These are phyloP conservation scores for Mohoua ochrocephala DNA, from an alignment of 2,113 vertebrate genomes.

Conservation along the genomic window DNA sequence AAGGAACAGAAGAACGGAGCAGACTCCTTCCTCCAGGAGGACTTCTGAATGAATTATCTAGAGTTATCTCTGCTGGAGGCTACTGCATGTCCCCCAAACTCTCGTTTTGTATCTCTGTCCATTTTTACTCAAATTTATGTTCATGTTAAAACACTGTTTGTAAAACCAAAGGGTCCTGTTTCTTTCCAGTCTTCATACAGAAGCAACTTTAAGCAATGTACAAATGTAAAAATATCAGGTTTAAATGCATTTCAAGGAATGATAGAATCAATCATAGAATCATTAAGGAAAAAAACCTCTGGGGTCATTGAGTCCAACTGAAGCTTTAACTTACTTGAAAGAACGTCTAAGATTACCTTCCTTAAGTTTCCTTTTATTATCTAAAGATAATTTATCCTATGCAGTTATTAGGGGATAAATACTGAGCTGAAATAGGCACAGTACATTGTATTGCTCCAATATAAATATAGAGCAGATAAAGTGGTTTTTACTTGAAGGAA, in stretches of 20 bases:
- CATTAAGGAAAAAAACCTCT: background rate
- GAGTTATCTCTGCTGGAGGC: background rate
- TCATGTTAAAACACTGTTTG: background rate
- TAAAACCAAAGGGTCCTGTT: background rate
- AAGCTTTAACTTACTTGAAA: background rate
- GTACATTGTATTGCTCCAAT: background rate
- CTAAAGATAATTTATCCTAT: background rate
- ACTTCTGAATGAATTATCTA: background rate
- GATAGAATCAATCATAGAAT: background rate
- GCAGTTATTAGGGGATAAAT: background rate
- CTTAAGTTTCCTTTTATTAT: background rate
- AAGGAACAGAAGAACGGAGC: accelerated
- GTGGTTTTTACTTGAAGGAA: background rate
- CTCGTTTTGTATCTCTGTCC: background rate
- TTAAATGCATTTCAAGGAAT: background rate
- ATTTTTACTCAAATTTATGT: background rate
- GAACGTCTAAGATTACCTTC: background rate
- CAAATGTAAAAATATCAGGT: background rate
- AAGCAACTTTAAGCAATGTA: background rate
- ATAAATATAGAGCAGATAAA: background rate
- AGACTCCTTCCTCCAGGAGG: background rate
- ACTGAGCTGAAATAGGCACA: background rate
- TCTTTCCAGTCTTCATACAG: background rate
- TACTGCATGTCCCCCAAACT: background rate
- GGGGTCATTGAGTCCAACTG: background rate